Evolutionary conservation across 2,888 invertebrate genomes (phyloP).

Genomic region (Ditula angustiorana): DNA sequence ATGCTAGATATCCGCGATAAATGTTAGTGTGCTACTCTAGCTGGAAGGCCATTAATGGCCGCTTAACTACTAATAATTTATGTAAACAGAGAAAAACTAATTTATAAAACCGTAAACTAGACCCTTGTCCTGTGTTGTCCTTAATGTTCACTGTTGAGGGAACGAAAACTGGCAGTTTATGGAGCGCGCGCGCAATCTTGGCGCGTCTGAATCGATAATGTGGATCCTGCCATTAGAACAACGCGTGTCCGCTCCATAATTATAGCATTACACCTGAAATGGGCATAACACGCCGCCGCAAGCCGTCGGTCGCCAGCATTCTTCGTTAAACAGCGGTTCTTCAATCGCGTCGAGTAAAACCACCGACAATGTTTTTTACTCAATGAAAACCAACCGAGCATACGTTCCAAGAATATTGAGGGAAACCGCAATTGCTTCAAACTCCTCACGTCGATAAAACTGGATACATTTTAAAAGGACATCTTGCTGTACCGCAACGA

Average conservation of each 20-base stretch:
- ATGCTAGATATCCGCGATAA: too few species aligned
- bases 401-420: conserved; percentile 57
- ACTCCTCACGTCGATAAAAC: background rate
- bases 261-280: conserved; percentile 68
- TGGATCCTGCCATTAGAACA: conserved; percentile 61
- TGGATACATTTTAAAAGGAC: background rate
- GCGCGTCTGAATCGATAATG: conserved; percentile 56
- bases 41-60: too few species aligned
- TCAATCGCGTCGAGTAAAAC: conserved; percentile 51
- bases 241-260: conserved; percentile 60
- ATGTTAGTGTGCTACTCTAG: too few species aligned
- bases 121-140: too few species aligned
- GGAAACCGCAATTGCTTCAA: conserved; percentile 53
- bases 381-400: conserved; percentile 48
- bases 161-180: background rate
- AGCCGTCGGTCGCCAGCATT: conserved; percentile 55
- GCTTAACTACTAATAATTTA: too few species aligned
- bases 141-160: background rate
- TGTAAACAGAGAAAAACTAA: background rate
- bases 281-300: conserved; percentile 65
- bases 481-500: conserved; percentile 1
- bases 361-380: conserved; percentile 49
- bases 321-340: conserved; percentile 57
- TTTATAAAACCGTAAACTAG: too few species aligned
- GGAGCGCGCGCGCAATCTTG: conserved; percentile 26